These are phyloP conservation scores for Xylocampa areola DNA, from an alignment of 2,888 invertebrate genomes.

Conservation along the genomic window DNA sequence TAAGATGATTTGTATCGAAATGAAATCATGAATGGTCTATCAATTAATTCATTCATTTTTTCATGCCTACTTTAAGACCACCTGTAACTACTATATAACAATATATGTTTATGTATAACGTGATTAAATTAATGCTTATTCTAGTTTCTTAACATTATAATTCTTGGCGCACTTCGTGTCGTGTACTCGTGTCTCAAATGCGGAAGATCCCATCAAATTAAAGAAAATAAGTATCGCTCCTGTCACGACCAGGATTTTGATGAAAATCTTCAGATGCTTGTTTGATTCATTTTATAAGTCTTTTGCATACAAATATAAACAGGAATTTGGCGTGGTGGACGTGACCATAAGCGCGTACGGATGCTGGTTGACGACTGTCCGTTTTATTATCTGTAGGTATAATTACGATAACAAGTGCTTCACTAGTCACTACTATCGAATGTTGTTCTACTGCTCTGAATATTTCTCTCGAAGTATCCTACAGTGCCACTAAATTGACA, in stretches of 20 bases:
- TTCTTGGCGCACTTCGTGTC: too few relatives aligned
- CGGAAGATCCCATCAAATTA: slow-evolving; percentile 19
- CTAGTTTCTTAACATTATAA: too few relatives aligned
- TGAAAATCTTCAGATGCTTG: slow-evolving; percentile 24
- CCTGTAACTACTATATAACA: too few relatives aligned
- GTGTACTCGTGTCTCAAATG: not conserved
- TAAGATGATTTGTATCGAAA: too few relatives aligned
- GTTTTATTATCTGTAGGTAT: slow-evolving; percentile 67
- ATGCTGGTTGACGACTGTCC: slow-evolving; percentile 57
- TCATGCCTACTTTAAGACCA: too few relatives aligned
- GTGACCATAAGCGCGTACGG: slow-evolving; percentile 56
- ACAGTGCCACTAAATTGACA: slow-evolving; percentile 11
- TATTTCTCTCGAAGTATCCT: slow-evolving; percentile 49
- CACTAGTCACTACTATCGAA: slow-evolving; percentile 42
- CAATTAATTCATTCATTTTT: too few relatives aligned
- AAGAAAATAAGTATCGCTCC: slow-evolving; percentile 12
- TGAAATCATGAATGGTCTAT: too few relatives aligned
- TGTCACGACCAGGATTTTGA: slow-evolving; percentile 15
- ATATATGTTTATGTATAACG: too few relatives aligned
- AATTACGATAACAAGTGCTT: slow-evolving; percentile 64
- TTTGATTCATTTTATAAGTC: slow-evolving; percentile 4
- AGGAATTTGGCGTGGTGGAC: slow-evolving; percentile 43
- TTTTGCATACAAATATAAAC: slow-evolving; percentile 13
- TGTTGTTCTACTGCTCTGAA: slow-evolving; percentile 52
- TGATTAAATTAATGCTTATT: too few relatives aligned